A percentile compares a stretch with the other conserved stretches of the same genome.
phyloP scores from a whole-genome alignment of 1,140 invertebrate genomes.

The Phymastichus coffea region DNA sequence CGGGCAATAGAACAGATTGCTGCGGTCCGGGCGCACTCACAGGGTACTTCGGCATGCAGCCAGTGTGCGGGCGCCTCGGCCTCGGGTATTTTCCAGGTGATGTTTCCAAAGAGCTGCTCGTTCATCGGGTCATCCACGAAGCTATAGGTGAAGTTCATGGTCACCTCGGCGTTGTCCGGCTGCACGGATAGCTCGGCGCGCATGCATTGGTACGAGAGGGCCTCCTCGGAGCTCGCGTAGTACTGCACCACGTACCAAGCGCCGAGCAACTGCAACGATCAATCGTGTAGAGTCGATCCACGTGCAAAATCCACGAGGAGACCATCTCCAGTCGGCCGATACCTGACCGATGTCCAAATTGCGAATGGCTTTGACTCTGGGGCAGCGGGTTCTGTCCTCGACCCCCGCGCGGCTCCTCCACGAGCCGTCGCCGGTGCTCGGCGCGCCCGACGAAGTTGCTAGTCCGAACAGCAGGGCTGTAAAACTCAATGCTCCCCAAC shows the following conservation, averaged over 20 bases:
- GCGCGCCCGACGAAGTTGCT: too few relatives aligned
- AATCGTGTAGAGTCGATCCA: too few relatives aligned
- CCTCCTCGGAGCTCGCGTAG: slow-evolving; percentile 83
- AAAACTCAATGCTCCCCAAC: background rate
- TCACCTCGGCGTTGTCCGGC: slow-evolving; percentile 59
- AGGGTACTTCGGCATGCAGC: slow-evolving; percentile 80
- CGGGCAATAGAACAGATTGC: too few relatives aligned
- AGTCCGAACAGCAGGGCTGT: too few relatives aligned
- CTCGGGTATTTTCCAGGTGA: slow-evolving; percentile 80
- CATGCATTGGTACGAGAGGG: slow-evolving; percentile 81
- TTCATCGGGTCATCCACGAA: slow-evolving; percentile 80
- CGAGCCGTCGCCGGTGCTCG: background rate
- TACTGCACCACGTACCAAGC: slow-evolving; percentile 83
- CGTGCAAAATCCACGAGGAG: too few relatives aligned
- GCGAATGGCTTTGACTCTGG: slow-evolving; percentile 55
- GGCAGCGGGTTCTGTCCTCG: slow-evolving; percentile 64
- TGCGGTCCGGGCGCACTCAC: too few relatives aligned
- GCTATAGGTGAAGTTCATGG: slow-evolving; percentile 84
- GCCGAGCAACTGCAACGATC: slow-evolving; percentile 67
- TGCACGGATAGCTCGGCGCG: slow-evolving; percentile 69
- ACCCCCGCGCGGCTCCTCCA: slow-evolving; percentile 50
- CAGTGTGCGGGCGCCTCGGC: slow-evolving; percentile 74
- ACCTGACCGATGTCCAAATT: slow-evolving; percentile 58
- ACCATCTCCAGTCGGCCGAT: too few relatives aligned
- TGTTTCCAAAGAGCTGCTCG: slow-evolving; percentile 77